phyloP scores from a whole-genome alignment of 1,140 invertebrate species.

The Zaprionus vittiger region DNA sequence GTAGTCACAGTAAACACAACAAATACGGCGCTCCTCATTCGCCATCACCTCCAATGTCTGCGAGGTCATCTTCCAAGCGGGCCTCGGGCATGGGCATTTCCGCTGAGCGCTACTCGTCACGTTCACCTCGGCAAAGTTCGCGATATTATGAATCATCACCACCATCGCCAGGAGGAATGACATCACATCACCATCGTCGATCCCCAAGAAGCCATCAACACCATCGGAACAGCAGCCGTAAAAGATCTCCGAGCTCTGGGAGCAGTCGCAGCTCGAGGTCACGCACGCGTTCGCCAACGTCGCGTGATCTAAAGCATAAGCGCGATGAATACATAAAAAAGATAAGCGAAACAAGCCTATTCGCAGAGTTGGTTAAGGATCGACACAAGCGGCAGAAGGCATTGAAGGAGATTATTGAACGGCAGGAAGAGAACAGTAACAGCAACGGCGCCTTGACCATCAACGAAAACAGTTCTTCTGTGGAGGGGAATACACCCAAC shows the following conservation, averaged over 20 bases:
- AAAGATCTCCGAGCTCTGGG: conserved; percentile 63
- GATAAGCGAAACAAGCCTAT: conserved; percentile 93
- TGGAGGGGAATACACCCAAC: conserved; percentile 73
- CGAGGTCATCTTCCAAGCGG: conserved; percentile 71
- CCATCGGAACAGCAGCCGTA: conserved; percentile 61
- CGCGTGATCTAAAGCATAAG: conserved; percentile 84
- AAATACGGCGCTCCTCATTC: conserved; percentile 61
- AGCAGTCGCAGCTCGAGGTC: conserved; percentile 67
- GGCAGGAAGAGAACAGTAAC: conserved; percentile 86
- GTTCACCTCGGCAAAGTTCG: conserved; percentile 66
- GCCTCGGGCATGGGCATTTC: conserved; percentile 58
- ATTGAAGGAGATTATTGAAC: conserved; percentile 86
- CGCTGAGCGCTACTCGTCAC: conserved; percentile 59
- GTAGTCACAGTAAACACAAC: conserved; percentile 65
- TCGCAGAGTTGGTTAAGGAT: conserved; percentile 94
- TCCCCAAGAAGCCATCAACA: conserved; percentile 57
- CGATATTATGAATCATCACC: conserved; percentile 69
- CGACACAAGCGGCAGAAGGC: conserved; percentile 92
- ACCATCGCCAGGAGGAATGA: conserved; percentile 51
- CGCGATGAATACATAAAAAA: conserved; percentile 88
- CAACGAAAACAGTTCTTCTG: conserved; percentile 80
- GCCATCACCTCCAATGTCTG: conserved; percentile 61
- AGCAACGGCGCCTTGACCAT: conserved; percentile 76
- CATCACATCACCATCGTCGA: conserved; percentile 68
- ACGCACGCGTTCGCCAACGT: conserved; percentile 62